Percentiles rank a stretch among this genome's conserved stretches.
These are phyloP conservation scores for Callimorpha dominula DNA, from an alignment of 2,888 invertebrate species.

Conservation along the genomic window DNA sequence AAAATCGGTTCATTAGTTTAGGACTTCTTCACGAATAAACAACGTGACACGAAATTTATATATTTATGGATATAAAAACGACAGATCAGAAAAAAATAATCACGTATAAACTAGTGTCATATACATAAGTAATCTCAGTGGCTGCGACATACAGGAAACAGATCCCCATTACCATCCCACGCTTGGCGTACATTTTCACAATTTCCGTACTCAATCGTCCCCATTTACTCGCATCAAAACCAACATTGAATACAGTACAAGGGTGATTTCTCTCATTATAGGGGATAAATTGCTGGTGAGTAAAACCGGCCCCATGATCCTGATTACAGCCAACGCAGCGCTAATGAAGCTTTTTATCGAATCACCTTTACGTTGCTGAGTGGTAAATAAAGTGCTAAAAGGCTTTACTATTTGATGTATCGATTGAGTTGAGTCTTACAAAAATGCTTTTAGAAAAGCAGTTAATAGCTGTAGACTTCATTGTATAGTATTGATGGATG, in stretches of 20 bases:
- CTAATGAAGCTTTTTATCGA: constrained; percentile 21
- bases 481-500: background rate
- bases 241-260: constrained; percentile 9
- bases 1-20: too few species aligned
- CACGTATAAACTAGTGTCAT: background rate
- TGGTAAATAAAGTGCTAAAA: constrained; percentile 15
- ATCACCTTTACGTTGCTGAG: constrained; percentile 12
- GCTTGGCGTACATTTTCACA: constrained; percentile 10
- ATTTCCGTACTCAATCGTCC: constrained; percentile 20
- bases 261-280: constrained; percentile 22
- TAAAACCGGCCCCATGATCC: constrained; percentile 11
- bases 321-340: constrained; percentile 18
- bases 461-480: background rate
- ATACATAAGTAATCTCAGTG: background rate
- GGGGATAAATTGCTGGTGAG: constrained; percentile 15
- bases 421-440: constrained; percentile 1
- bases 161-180: constrained; percentile 2
- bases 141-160: background rate
- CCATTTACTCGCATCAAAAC: constrained; percentile 15
- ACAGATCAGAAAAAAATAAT: background rate
- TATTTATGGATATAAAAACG: background rate
- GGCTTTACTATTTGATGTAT: constrained; percentile 9
- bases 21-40: too few species aligned
- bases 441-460: constrained; percentile 3
- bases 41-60: too few species aligned